A percentile compares a stretch with the other conserved stretches of the same genome.
Evolutionary conservation across 2,797 vertebrate species (phyloP).

Genomic region (Urocyon cinereoargenteus): DNA sequence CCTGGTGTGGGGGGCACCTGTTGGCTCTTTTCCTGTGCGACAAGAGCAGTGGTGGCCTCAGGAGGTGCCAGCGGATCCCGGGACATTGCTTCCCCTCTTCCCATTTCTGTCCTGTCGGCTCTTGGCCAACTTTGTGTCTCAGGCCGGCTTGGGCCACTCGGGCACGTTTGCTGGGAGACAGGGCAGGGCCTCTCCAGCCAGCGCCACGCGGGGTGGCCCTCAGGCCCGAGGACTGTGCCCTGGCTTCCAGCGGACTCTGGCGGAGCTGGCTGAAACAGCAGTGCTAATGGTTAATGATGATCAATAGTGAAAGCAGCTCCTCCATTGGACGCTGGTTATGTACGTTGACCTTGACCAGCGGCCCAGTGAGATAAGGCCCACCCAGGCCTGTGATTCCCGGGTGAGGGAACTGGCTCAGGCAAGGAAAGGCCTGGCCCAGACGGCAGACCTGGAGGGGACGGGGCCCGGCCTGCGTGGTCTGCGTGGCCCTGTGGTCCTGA

Average conservation of each 20-base stretch:
- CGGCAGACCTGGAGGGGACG: rapidly evolving
- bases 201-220: not conserved
- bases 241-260: not conserved
- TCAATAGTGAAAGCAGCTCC: no score
- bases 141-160: rapidly evolving
- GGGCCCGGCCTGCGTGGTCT: not conserved
- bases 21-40: not conserved
- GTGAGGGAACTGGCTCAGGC: not conserved
- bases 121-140: no score
- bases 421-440: not conserved
- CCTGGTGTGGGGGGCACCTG: not conserved
- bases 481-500: rapidly evolving
- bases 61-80: not conserved
- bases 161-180: no score
- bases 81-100: not conserved
- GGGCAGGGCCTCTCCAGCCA: not conserved
- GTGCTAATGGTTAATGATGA: no score
- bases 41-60: not conserved
- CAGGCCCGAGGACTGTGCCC: no score
- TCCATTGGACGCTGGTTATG: not conserved
- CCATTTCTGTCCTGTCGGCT: rapidly evolving
- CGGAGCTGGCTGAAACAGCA: not conserved
- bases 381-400: not conserved
- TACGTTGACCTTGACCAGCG: not conserved
- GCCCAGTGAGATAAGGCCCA: rapidly evolving